These are phyloP conservation scores for Melanotaenia boesemani DNA, from an alignment of 2,797 vertebrate species.

Conservation along the genomic window DNA sequence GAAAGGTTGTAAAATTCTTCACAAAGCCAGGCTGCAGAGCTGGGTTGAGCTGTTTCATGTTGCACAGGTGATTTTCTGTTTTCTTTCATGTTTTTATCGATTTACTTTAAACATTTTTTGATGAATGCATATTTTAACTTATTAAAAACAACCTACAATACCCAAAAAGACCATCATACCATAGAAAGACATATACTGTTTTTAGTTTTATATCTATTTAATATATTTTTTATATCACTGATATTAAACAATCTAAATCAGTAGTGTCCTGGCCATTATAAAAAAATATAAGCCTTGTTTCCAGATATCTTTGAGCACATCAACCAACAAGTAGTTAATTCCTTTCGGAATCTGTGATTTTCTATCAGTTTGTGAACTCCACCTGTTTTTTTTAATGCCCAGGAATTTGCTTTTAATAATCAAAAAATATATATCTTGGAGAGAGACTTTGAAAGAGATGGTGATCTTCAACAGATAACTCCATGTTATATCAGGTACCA, in stretches of 20 bases:
- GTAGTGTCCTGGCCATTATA: neutral
- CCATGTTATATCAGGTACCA: no score
- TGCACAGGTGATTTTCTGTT: no score
- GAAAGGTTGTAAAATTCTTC: conserved; percentile 10
- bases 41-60: neutral
- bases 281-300: neutral
- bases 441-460: neutral
- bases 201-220: neutral
- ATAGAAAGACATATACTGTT: neutral
- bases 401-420: neutral
- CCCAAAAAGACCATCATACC: neutral
- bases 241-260: neutral
- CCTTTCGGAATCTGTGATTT: neutral
- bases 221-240: neutral
- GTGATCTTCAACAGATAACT: no score
- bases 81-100: neutral
- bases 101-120: neutral
- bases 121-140: neutral
- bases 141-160: no score
- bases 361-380: neutral
- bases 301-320: no score
- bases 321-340: neutral
- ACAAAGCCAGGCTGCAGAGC: neutral
- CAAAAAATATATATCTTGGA: no score
- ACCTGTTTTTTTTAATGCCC: neutral